Base-by-base conservation (phyloP, 1,140 invertebrate genomes). In the Drosophila chauvacae region DNA sequence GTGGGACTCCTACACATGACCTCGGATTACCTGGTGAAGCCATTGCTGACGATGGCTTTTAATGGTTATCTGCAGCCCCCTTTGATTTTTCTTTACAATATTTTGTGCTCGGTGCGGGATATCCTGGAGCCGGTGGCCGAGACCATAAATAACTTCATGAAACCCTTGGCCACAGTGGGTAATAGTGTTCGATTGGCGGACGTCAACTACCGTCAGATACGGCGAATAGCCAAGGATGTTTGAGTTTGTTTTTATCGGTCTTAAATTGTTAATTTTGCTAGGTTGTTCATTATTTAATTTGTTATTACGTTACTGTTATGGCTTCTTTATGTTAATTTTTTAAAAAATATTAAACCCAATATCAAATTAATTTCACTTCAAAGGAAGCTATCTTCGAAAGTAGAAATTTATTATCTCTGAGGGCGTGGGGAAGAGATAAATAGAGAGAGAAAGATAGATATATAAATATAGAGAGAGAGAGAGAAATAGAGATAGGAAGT, bases 21-120 rank as follows among this genome's bases (percentile, higher is more conserved):
- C n/a, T 94, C 95, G 1, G 95, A 96, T 91, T 95, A 95, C 78
- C 93, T 95, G 60, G 79, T 96, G 42, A 96, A 96, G 90, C 95
- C 95, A 3, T 85, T 94, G 18, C 83, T 96, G 48, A 94, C 95
- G 4, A 94, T 95, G 37, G 0, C 94, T 10, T 96, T 95, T 77
- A 96, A 96, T 85, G 94, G 94, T 2, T 65, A 95, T 20, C 92
- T 96, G 50, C 95, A 95, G 74, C 95, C 95, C 3, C 71, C 94
- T 3, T 77, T 96, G 56, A 95, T 95, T 69, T 93, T 95, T 61
- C 61, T 94, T 1, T 95, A 94, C 66, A 96, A 96, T 71, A 82
- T 95, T 3, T 90, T 94, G 10, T 94, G 94, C 0, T 96, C 95
- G 0, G 11, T 95, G 4, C 93, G 94, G 20, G 95, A 95, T 73